A percentile compares a stretch with the other conserved stretches of the same genome.
phyloP scores from a whole-genome alignment of 2,797 vertebrate genomes.

The Otolemur crassicaudatus region DNA sequence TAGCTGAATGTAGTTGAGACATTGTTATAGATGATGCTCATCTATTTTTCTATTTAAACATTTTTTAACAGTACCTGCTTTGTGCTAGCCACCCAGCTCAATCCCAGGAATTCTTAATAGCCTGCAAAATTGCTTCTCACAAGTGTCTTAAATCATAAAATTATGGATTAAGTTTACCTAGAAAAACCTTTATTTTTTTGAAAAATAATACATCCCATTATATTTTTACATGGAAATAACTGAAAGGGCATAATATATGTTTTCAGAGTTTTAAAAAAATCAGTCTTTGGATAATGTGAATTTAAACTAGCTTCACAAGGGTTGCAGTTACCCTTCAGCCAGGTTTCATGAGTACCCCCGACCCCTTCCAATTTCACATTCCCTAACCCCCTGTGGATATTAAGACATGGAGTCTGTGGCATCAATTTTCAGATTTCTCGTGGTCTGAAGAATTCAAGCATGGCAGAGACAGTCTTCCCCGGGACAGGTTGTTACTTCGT shows the following conservation, averaged over 20 bases:
- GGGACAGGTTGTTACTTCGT: constrained; percentile 69
- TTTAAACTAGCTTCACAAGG: constrained; percentile 34
- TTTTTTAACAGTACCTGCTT: neutral
- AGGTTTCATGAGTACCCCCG: constrained; percentile 67
- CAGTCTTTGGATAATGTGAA: neutral
- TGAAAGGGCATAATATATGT: neutral
- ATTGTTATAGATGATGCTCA: neutral
- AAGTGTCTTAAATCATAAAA: constrained; percentile 29
- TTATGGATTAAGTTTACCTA: constrained; percentile 5
- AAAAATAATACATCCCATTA: constrained; percentile 23
- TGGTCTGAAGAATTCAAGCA: constrained; percentile 71
- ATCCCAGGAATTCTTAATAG: constrained; percentile 7
- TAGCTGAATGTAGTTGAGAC: neutral
- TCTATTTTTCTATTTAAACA: neutral
- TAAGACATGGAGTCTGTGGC: constrained; percentile 68
- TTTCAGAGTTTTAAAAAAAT: constrained; percentile 51
- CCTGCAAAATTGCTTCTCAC: neutral
- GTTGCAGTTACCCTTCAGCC: constrained; percentile 2
- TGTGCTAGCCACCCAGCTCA: neutral
- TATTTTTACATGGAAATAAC: constrained; percentile 45
- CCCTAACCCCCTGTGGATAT: constrained; percentile 77
- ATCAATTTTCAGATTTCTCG: constrained; percentile 84
- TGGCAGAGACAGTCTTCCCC: constrained; percentile 52
- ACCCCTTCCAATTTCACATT: constrained; percentile 81
- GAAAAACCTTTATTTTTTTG: constrained; percentile 38